Percentiles rank a stretch among this genome's conserved stretches.
These are phyloP conservation scores for Poicephalus gulielmi DNA, from an alignment of 2,113 vertebrate genomes.

Conservation along the genomic window DNA sequence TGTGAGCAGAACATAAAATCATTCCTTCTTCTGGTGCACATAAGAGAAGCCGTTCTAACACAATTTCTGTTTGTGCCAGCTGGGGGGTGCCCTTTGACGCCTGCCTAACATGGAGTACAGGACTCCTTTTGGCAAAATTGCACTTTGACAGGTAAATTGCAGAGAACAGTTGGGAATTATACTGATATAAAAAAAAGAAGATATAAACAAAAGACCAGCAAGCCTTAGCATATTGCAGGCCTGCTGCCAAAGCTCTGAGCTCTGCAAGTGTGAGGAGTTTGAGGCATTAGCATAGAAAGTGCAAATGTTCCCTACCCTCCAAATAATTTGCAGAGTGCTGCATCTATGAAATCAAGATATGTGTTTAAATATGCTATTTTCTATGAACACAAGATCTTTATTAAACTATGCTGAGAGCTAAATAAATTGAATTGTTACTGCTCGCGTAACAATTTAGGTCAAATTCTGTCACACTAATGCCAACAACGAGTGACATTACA, in stretches of 20 bases:
- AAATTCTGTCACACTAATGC: neutral
- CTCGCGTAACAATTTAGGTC: neutral
- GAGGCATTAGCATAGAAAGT: neutral
- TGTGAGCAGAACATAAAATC: neutral
- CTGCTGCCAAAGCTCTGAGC: neutral
- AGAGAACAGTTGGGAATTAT: neutral
- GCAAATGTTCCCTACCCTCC: neutral
- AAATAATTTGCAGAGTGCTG: neutral
- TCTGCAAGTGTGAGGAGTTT: neutral
- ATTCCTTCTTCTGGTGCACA: neutral
- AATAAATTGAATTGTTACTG: neutral
- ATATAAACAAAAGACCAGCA: neutral
- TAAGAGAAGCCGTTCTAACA: neutral
- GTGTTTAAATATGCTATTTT: neutral
- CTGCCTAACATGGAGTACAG: neutral
- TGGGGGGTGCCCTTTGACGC: neutral
- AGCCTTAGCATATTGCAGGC: neutral
- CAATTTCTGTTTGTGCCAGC: accelerated
- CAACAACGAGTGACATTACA: neutral
- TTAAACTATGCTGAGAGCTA: neutral
- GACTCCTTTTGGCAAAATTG: neutral
- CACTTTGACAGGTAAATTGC: neutral
- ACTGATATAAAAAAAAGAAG: neutral
- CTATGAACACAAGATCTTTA: neutral
- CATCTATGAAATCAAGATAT: neutral